These are phyloP conservation scores for Magallana nippona DNA, from an alignment of 2,888 invertebrate species.

Conservation along the genomic window DNA sequence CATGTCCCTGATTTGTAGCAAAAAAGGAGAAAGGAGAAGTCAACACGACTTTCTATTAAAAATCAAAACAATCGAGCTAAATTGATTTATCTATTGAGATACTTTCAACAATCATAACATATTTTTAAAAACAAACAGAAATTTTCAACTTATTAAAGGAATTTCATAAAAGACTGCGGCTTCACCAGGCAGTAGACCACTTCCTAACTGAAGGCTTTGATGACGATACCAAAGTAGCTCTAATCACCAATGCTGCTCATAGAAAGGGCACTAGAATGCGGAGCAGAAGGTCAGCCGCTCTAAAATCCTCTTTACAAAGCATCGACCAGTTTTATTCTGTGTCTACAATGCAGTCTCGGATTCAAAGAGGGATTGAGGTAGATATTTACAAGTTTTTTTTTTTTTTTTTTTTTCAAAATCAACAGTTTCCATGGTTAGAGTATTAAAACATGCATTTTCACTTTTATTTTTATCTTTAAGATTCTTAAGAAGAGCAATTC, in stretches of 20 bases:
- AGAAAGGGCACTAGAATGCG: not conserved
- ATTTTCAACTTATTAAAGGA: not conserved
- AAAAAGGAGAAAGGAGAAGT: no score
- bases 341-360: not conserved
- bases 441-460: not conserved
- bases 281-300: not conserved
- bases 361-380: conserved; percentile 3
- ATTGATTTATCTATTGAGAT: no score
- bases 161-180: not conserved
- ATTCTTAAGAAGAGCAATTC: not conserved
- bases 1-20: no score
- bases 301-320: not conserved
- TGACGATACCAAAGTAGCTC: conserved; percentile 42
- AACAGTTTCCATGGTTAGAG: not conserved
- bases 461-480: not conserved
- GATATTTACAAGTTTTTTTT: no score
- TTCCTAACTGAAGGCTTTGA: conserved; percentile 53
- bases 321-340: not conserved
- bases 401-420: not conserved
- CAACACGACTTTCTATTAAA: no score
- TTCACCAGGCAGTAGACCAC: conserved; percentile 53
- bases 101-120: no score
- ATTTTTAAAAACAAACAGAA: no score
- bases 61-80: no score
- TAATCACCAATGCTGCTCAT: conserved; percentile 16